Evolutionary conservation across 2,888 invertebrate species (phyloP).

Genomic region (Tetragonisca angustula): DNA sequence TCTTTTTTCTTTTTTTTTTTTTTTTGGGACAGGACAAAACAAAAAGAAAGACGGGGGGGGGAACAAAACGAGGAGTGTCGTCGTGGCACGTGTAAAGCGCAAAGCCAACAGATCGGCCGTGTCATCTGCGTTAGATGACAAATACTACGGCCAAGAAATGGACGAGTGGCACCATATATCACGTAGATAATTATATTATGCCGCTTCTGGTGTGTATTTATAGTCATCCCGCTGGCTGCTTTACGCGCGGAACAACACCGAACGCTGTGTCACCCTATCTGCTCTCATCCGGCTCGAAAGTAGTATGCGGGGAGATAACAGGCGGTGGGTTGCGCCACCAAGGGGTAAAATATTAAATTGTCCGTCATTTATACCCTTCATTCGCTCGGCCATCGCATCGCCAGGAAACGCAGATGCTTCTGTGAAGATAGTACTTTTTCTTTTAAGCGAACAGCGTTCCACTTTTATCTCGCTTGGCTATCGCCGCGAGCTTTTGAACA

Average conservation of each 20-base stretch:
- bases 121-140: slow-evolving; percentile 74
- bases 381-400: slow-evolving; percentile 30
- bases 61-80: background rate
- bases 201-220: slow-evolving; percentile 73
- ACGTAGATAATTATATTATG: slow-evolving; percentile 83
- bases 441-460: slow-evolving; percentile 15
- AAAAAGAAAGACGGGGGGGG: too few species aligned
- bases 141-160: slow-evolving; percentile 75
- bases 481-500: slow-evolving; percentile 33
- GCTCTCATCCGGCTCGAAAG: slow-evolving; percentile 54
- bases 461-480: slow-evolving; percentile 37
- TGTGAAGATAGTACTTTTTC: slow-evolving; percentile 30
- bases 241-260: slow-evolving; percentile 48
- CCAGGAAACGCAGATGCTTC: slow-evolving; percentile 52
- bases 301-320: slow-evolving; percentile 62
- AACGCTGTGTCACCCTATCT: slow-evolving; percentile 63
- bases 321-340: slow-evolving; percentile 42
- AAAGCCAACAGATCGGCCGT: slow-evolving; percentile 70
- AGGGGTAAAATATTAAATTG: slow-evolving; percentile 70
- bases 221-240: slow-evolving; percentile 58
- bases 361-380: slow-evolving; percentile 66
- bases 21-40: too few species aligned
- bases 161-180: slow-evolving; percentile 78
- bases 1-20: background rate
- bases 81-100: background rate